Evolutionary conservation across 2,797 vertebrate species (phyloP).

Genomic region (Eutrigla gurnardus): DNA sequence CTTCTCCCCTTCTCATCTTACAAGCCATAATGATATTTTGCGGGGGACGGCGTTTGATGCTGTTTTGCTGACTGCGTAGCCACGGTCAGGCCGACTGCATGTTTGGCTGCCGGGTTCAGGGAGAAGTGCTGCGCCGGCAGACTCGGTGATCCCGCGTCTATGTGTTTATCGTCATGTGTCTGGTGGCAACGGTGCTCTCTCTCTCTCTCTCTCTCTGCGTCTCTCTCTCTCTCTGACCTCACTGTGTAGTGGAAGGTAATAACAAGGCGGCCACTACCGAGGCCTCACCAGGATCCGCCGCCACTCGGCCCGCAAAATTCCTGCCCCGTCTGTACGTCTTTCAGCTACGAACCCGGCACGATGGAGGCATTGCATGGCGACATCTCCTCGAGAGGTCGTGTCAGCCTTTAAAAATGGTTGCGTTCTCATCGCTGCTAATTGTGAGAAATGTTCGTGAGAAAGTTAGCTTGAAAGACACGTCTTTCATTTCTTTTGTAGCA

Average conservation of each 20-base stretch:
- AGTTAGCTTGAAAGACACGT: not conserved
- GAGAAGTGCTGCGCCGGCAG: conserved; percentile 79
- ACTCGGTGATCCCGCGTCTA: conserved; percentile 73
- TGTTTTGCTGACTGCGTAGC: conserved; percentile 79
- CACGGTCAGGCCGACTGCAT: conserved; percentile 70
- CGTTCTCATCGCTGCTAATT: conserved; percentile 10
- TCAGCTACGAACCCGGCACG: conserved; percentile 53
- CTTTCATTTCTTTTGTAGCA: conserved; percentile 3
- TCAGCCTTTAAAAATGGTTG: conserved; percentile 44
- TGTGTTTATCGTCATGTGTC: conserved; percentile 78
- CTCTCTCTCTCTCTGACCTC: conserved; percentile 60
- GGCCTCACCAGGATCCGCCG: conserved; percentile 57
- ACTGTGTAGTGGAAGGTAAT: conserved; percentile 77
- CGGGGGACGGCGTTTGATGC: conserved; percentile 69
- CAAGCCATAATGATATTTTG: conserved; percentile 83
- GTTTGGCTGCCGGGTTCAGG: conserved; percentile 67
- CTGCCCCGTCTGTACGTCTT: conserved; percentile 53
- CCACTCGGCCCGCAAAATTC: conserved; percentile 63
- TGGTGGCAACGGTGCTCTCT: conserved; percentile 52
- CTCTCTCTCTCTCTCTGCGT: not conserved
- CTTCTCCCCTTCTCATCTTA: conserved; percentile 76
- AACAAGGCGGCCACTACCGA: conserved; percentile 73
- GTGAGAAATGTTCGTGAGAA: conserved; percentile 22
- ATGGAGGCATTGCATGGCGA: conserved; percentile 28
- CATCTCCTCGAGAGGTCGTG: conserved; percentile 43